A percentile compares a stretch with the other conserved stretches of the same genome.
These are phyloP conservation scores for Iphiclides podalirius DNA, from an alignment of 2,888 invertebrate species.

Conservation along the genomic window DNA sequence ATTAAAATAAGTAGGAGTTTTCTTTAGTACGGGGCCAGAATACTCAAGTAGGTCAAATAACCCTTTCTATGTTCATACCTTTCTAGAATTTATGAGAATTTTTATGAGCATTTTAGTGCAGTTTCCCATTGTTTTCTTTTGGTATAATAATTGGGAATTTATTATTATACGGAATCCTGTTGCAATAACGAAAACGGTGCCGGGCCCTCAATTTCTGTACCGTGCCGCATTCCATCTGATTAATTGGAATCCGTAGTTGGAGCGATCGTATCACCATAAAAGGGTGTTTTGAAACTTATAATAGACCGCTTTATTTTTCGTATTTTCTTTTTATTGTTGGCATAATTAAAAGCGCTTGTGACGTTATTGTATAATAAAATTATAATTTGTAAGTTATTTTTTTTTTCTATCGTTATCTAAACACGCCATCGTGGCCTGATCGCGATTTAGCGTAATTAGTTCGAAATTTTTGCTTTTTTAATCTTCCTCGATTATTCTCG, in stretches of 20 bases:
- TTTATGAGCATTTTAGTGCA: too few relatives aligned
- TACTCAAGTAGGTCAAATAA: too few relatives aligned
- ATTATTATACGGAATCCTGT: too few relatives aligned
- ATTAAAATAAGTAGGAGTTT: too few relatives aligned
- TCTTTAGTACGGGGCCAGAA: too few relatives aligned
- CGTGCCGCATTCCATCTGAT: slow-evolving; percentile 69
- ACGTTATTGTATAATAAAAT: slow-evolving; percentile 25
- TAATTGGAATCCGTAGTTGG: slow-evolving; percentile 47
- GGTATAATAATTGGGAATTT: too few relatives aligned
- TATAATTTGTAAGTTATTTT: slow-evolving; percentile 14
- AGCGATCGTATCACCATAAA: slow-evolving; percentile 67
- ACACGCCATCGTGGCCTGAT: slow-evolving; percentile 12
- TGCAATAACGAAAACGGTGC: too few relatives aligned
- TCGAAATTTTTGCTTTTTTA: background rate
- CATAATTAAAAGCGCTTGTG: slow-evolving; percentile 53
- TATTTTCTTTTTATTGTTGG: slow-evolving; percentile 42
- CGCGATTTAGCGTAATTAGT: background rate
- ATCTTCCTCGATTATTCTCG: too few relatives aligned
- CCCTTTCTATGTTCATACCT: too few relatives aligned
- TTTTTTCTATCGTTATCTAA: slow-evolving; percentile 1
- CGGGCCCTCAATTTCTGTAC: slow-evolving; percentile 41
- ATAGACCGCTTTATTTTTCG: slow-evolving; percentile 55
- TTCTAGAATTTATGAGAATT: too few relatives aligned
- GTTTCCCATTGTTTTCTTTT: too few relatives aligned
- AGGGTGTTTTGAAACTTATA: slow-evolving; percentile 66